Evolutionary conservation across 1,140 invertebrate genomes (phyloP).

Genomic region (Pomacea maculata): DNA sequence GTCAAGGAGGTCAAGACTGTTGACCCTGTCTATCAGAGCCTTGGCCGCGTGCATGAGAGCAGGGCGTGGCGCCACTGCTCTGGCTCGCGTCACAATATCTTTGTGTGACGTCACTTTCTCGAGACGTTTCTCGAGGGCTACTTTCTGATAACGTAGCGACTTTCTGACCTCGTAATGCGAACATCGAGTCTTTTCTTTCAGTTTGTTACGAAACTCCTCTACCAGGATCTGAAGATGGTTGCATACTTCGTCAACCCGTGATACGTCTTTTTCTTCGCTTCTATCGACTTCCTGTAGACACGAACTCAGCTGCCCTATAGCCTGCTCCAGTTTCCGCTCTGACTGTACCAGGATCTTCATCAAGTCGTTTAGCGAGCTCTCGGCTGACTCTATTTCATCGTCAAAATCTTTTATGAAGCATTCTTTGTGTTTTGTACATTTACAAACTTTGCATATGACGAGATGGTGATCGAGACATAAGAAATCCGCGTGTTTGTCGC

Average conservation of each 20-base stretch:
- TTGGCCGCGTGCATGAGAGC: background rate
- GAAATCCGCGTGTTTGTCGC: background rate
- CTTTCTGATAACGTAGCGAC: background rate
- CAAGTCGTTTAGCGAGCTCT: background rate
- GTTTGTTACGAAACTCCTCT: background rate
- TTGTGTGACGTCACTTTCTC: slow-evolving; percentile 2
- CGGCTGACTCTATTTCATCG: background rate
- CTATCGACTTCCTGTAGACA: background rate
- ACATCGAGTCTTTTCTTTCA: background rate
- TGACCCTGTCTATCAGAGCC: too few relatives aligned
- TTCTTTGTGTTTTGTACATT: background rate
- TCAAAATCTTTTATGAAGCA: background rate
- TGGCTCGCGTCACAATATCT: background rate
- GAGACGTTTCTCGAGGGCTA: background rate
- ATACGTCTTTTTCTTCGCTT: background rate
- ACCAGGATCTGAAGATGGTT: background rate
- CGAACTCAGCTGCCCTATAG: background rate
- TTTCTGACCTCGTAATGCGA: background rate
- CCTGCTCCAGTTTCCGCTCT: background rate
- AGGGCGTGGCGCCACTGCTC: background rate
- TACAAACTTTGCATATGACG: background rate
- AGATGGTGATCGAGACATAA: background rate
- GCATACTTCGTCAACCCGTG: background rate
- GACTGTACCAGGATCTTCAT: background rate
- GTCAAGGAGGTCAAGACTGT: too few relatives aligned